A percentile compares a stretch with the other conserved stretches of the same genome.
Conservation (phyloP, 2,888 invertebrate genomes). For the Chironomus tentans region DNA sequence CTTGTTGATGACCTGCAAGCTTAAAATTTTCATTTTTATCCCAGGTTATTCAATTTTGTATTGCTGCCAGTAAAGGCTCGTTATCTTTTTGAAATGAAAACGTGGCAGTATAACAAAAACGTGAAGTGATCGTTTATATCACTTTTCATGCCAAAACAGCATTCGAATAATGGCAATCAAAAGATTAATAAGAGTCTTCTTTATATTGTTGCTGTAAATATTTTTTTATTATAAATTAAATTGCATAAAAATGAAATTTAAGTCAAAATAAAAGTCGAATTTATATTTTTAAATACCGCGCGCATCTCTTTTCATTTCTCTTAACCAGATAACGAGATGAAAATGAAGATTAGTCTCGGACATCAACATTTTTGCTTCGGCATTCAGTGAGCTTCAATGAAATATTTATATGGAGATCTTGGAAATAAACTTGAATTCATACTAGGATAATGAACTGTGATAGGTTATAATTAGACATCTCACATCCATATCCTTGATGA, state of each 20-base stretch:
- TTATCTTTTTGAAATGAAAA: constrained; percentile 6
- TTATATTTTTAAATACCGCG: not conserved
- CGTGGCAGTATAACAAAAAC: constrained; percentile 21
- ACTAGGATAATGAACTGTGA: too few relatives aligned
- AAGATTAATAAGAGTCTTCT: not conserved
- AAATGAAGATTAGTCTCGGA: not conserved
- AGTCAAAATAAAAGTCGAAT: constrained; percentile 20
- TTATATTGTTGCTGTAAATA: not conserved
- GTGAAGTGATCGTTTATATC: constrained; percentile 18
- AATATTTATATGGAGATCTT: not conserved
- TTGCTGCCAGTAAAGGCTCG: not conserved
- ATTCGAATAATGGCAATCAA: constrained; percentile 4
- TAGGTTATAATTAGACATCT: too few relatives aligned
- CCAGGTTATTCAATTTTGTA: not conserved
- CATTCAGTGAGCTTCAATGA: not conserved
- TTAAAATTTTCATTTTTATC: not conserved
- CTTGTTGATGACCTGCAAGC: not conserved
- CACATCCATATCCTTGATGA: too few relatives aligned
- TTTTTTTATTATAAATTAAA: constrained; percentile 1
- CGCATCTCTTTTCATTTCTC: not conserved
- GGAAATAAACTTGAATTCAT: not conserved
- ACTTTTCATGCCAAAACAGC: constrained; percentile 7
- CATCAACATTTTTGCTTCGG: not conserved
- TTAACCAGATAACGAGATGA: not conserved
- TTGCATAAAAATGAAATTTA: constrained; percentile 13